Evolutionary conservation across 2,888 invertebrate genomes (phyloP).

Genomic region (Drosophila borborema): DNA sequence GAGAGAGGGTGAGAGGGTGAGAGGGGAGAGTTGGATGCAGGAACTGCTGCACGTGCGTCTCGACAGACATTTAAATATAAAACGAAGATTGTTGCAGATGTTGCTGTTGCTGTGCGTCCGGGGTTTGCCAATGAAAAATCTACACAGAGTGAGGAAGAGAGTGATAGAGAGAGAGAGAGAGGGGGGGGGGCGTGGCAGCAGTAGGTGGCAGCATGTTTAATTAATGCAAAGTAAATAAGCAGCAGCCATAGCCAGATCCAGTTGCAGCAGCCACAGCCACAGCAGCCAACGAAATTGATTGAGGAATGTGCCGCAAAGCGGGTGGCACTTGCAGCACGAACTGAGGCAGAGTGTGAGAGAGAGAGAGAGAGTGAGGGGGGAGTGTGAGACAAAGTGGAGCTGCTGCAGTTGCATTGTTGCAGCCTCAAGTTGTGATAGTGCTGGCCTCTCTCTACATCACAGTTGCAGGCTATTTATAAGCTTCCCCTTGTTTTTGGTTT

Average conservation of each 20-base stretch:
- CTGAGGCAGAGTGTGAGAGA: background rate
- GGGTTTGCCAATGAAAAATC: slow-evolving; percentile 64
- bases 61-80: slow-evolving; percentile 79
- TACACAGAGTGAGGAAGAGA: slow-evolving; percentile 23
- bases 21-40: background rate
- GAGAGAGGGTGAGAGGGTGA: background rate
- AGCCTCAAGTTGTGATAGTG: slow-evolving; percentile 36
- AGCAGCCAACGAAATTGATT: slow-evolving; percentile 72
- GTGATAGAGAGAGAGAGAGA: background rate
- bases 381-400: background rate
- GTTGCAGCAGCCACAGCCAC: slow-evolving; percentile 16
- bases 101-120: slow-evolving; percentile 45
- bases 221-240: slow-evolving; percentile 81
- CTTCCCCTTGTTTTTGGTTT: slow-evolving; percentile 26
- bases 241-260: slow-evolving; percentile 44
- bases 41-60: slow-evolving; percentile 73
- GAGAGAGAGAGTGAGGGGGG: background rate
- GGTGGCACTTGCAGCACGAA: slow-evolving; percentile 42
- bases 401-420: slow-evolving; percentile 54
- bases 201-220: slow-evolving; percentile 80
- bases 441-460: slow-evolving; percentile 10
- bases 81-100: slow-evolving; percentile 79
- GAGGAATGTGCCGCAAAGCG: slow-evolving; percentile 75
- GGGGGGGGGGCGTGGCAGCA: background rate
- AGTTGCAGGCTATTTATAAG: slow-evolving; percentile 72